A percentile compares a stretch with the other conserved stretches of the same genome.
phyloP scores from a whole-genome alignment of 2,113 vertebrate species.

The Cynopterus brachyotis region DNA sequence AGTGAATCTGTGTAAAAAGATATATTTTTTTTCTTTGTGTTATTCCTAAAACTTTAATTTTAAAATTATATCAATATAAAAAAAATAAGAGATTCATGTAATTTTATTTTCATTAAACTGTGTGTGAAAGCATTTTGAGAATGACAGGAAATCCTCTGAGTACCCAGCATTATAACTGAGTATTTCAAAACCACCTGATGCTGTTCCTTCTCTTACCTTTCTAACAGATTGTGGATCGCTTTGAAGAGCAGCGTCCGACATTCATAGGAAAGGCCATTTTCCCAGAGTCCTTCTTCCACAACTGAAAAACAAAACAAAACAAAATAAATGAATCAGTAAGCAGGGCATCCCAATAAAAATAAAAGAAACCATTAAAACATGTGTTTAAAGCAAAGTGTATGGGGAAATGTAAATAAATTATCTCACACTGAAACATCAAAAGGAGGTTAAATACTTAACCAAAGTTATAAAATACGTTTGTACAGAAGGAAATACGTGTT shows the following conservation, averaged over 20 bases:
- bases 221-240: conserved; percentile 98
- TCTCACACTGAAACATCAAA: background rate
- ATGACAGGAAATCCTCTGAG: background rate
- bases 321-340: conserved; percentile 69
- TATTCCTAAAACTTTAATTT: background rate
- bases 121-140: background rate
- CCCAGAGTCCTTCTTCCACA: conserved; percentile 97
- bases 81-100: background rate
- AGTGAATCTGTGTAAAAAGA: background rate
- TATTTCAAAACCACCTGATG: background rate
- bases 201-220: conserved; percentile 89
- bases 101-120: background rate
- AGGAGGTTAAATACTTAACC: background rate
- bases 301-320: conserved; percentile 85
- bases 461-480: background rate
- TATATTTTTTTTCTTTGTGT: background rate
- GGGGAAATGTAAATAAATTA: conserved; percentile 28
- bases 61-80: background rate
- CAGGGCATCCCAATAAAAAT: conserved; percentile 68
- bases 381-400: conserved; percentile 63
- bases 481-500: background rate
- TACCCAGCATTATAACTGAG: background rate
- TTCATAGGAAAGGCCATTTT: conserved; percentile 98
- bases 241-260: conserved; percentile 99
- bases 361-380: conserved; percentile 57